Percentiles rank a stretch among this genome's conserved stretches.
Evolutionary conservation across 2,797 vertebrate genomes (phyloP).

Genomic region (Spinus olivaceus): DNA sequence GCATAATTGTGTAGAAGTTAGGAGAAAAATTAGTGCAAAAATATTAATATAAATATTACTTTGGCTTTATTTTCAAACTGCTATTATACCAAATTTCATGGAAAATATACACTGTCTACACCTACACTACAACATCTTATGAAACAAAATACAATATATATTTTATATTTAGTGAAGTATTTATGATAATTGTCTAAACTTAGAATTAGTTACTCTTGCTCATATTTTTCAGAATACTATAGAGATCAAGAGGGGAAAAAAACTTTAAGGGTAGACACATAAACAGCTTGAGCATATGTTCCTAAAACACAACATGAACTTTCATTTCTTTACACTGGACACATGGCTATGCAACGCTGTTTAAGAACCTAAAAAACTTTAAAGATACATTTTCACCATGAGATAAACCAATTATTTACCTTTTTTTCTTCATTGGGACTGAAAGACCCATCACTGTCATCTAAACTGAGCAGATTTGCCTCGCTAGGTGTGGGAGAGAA

Average conservation of each 20-base stretch:
- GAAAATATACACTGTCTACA: background rate
- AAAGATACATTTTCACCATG: background rate
- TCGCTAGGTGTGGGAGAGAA: slow-evolving; percentile 67
- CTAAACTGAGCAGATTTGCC: slow-evolving; percentile 80
- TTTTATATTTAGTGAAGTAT: background rate
- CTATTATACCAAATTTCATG: background rate
- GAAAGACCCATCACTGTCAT: slow-evolving; percentile 78
- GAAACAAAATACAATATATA: background rate
- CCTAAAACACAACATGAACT: background rate
- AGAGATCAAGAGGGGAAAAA: background rate
- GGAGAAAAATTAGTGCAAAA: background rate
- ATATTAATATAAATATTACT: background rate
- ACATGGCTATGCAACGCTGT: background rate
- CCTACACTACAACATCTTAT: background rate
- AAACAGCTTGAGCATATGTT: background rate
- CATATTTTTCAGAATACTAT: background rate
- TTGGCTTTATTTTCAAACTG: background rate
- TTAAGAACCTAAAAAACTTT: background rate
- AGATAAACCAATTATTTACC: slow-evolving; percentile 74
- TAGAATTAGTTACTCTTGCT: background rate
- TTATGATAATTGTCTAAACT: background rate
- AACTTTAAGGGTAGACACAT: background rate
- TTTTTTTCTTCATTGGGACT: slow-evolving; percentile 80
- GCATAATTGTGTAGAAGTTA: background rate
- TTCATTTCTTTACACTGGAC: background rate